Percentiles rank a stretch among this genome's conserved stretches.
Evolutionary conservation across 2,888 invertebrate species (phyloP).

Genomic region (Zele albiditarsus): DNA sequence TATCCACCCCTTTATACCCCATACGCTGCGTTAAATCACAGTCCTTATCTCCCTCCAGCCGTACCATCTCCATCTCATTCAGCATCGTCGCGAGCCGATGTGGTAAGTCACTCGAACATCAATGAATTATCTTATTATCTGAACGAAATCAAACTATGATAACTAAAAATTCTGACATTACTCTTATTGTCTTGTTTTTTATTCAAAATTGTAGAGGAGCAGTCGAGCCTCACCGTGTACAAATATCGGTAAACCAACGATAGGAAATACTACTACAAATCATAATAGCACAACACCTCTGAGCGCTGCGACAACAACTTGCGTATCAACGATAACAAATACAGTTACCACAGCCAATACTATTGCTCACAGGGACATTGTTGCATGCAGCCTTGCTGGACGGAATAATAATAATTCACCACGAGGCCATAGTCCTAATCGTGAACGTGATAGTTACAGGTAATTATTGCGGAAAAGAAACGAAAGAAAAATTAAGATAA

Average conservation of each 20-base stretch:
- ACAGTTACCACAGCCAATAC: constrained; percentile 73
- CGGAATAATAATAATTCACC: constrained; percentile 82
- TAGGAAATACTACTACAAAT: constrained; percentile 57
- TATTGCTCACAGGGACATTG: constrained; percentile 73
- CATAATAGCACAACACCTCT: constrained; percentile 64
- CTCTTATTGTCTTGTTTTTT: not conserved
- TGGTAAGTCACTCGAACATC: constrained; percentile 74
- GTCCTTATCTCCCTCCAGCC: constrained; percentile 80
- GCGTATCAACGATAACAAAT: constrained; percentile 71
- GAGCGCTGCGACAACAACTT: constrained; percentile 69
- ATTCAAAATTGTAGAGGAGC: constrained; percentile 60
- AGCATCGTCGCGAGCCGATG: constrained; percentile 78
- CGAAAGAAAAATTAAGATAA: not conserved
- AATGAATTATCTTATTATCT: not conserved
- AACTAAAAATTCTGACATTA: not conserved
- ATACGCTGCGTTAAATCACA: constrained; percentile 83
- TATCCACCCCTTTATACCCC: constrained; percentile 86
- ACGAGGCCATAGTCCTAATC: constrained; percentile 83
- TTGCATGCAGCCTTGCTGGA: constrained; percentile 72
- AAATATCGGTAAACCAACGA: constrained; percentile 66
- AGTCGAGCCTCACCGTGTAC: constrained; percentile 70
- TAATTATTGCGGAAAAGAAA: constrained; percentile 67
- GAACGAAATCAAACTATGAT: not conserved
- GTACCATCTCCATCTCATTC: constrained; percentile 76
- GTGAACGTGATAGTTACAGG: constrained; percentile 92